Evolutionary conservation across 2,113 vertebrate species (phyloP).

Genomic region (Sylvia atricapilla): DNA sequence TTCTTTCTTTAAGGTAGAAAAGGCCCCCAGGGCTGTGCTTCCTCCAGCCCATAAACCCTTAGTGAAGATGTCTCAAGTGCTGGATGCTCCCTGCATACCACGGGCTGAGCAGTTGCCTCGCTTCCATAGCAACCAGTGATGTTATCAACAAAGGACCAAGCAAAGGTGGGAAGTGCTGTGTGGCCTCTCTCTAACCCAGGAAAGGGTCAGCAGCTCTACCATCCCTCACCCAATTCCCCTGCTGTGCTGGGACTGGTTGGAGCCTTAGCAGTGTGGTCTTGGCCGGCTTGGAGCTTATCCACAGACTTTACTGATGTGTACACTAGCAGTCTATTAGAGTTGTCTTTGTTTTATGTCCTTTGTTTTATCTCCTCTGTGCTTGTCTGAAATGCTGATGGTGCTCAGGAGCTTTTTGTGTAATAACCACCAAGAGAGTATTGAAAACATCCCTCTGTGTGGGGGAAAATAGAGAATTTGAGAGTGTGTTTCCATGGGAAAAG

Average conservation of each 20-base stretch:
- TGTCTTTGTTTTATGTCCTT: not conserved
- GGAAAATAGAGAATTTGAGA: not conserved
- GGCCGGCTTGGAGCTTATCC: not conserved
- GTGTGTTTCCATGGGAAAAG: not conserved
- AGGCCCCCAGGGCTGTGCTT: not conserved
- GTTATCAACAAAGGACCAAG: not conserved
- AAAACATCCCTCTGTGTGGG: not conserved
- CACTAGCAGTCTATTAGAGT: not conserved
- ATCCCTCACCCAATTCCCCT: not conserved
- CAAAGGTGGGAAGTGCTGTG: not conserved
- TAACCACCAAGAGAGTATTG: not conserved
- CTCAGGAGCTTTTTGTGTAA: not conserved
- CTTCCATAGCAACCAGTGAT: not conserved
- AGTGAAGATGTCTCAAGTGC: not conserved
- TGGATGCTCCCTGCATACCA: not conserved
- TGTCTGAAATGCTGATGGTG: not conserved
- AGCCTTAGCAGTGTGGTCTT: not conserved
- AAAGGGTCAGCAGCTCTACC: not conserved
- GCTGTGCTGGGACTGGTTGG: not conserved
- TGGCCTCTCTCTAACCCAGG: not conserved
- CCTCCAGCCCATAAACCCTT: not conserved
- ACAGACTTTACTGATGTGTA: not conserved
- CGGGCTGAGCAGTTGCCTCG: not conserved
- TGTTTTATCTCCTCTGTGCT: not conserved
- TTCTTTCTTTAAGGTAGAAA: not conserved